Conservation (phyloP, 2,888 invertebrate species). For the Nephrocerus scutellatus region DNA sequence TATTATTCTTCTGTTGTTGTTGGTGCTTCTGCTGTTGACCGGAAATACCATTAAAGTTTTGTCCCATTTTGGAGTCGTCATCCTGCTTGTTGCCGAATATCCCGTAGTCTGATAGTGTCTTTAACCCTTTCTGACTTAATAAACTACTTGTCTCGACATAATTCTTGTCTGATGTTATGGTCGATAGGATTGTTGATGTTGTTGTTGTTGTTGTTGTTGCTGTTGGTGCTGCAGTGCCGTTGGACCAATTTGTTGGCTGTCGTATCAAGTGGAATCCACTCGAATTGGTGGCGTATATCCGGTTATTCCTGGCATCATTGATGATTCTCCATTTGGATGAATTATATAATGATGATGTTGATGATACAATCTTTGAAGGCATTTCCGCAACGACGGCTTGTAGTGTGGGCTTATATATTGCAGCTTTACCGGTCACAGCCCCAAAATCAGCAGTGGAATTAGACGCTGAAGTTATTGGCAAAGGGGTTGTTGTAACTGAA, state of each 20-base stretch:
- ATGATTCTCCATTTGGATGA: conserved; percentile 4
- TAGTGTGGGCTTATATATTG: conserved; percentile 8
- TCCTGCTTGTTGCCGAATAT: conserved; percentile 12
- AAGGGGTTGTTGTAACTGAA: not conserved
- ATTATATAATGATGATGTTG: conserved; percentile 17
- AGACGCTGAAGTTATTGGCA: no score
- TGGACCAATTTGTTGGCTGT: not conserved
- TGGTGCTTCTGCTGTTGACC: conserved; percentile 21
- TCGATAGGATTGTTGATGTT: conserved; percentile 1
- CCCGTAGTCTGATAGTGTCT: conserved; percentile 20
- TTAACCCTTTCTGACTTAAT: conserved; percentile 23
- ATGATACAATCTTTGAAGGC: conserved; percentile 7
- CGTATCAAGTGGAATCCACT: conserved; percentile 23
- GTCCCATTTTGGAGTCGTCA: conserved; percentile 10
- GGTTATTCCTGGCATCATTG: conserved; percentile 11
- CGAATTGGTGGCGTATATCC: not conserved
- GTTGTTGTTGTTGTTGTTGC: conserved; percentile 5
- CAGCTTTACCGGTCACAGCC: conserved; percentile 10
- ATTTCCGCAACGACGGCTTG: conserved; percentile 19
- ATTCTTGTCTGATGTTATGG: conserved; percentile 6
- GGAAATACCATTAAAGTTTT: conserved; percentile 25
- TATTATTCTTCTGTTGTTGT: no score
- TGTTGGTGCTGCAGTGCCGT: conserved; percentile 15
- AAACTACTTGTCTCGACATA: conserved; percentile 17
- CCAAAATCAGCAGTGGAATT: conserved; percentile 14